A percentile compares a stretch with the other conserved stretches of the same genome.
These are phyloP conservation scores for Spinibarbus caldwelli DNA, from an alignment of 2,797 vertebrate genomes.

Conservation along the genomic window DNA sequence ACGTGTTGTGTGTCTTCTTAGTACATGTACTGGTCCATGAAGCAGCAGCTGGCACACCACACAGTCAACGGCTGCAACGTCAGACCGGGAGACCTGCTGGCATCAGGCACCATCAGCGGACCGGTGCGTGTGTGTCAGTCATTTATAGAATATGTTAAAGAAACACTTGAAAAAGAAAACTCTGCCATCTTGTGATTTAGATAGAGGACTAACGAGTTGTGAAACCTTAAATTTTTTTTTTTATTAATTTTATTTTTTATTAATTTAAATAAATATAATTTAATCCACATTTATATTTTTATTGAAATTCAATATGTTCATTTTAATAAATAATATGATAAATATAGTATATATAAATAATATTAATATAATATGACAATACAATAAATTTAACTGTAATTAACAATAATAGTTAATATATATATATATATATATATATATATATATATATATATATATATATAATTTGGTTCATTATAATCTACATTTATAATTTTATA, in stretches of 20 bases:
- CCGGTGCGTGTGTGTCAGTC: conserved; percentile 76
- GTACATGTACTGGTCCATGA: conserved; percentile 99
- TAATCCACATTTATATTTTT: background rate
- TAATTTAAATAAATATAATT: background rate
- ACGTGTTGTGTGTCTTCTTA: conserved; percentile 63
- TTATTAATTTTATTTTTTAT: no score
- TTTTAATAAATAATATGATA: background rate
- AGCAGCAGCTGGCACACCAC: conserved; percentile 94
- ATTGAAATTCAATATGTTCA: background rate
- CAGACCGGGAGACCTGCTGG: conserved; percentile 90
- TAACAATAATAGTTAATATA: background rate
- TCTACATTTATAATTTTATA: no score
- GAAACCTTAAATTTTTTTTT: no score
- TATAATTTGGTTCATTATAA: no score
- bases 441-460: no score
- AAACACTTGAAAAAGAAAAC: background rate
- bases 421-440: no score
- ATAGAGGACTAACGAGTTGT: no score
- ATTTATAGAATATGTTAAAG: background rate
- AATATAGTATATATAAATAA: no score
- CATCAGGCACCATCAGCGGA: conserved; percentile 96
- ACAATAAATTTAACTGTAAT: background rate
- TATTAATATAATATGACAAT: no score
- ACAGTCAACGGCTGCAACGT: conserved; percentile 90
- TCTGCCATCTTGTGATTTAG: background rate